Conservation (phyloP, 1,140 invertebrate species). For the Aphaenogaster floridana region DNA sequence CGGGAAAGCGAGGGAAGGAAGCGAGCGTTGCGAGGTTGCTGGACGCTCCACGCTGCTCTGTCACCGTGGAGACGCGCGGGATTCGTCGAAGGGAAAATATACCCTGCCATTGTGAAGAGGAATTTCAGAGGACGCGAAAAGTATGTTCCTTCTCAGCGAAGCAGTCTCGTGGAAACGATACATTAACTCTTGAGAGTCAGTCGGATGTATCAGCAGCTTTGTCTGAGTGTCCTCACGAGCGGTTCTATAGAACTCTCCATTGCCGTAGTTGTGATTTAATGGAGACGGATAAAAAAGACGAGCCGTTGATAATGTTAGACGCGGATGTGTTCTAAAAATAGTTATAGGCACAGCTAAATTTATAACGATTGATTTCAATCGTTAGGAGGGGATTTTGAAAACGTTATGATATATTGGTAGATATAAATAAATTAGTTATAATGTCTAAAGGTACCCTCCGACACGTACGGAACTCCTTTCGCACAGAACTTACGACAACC, state of each 20-base stretch:
- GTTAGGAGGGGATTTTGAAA: background rate
- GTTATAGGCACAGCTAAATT: background rate
- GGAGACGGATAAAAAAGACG: background rate
- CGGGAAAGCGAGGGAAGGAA: background rate
- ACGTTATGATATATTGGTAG: background rate
- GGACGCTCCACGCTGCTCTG: constrained; percentile 36
- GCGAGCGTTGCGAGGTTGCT: constrained; percentile 29
- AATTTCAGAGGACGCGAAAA: constrained; percentile 53
- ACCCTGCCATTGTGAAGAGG: constrained; percentile 38
- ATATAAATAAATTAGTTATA: background rate
- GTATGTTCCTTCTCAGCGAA: constrained; percentile 14
- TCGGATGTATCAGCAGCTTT: constrained; percentile 1
- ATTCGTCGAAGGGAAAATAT: constrained; percentile 66
- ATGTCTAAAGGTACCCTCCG: background rate
- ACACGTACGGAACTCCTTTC: background rate
- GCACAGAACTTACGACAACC: background rate
- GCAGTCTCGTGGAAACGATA: constrained; percentile 30
- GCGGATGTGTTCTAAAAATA: background rate
- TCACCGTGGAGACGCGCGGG: constrained; percentile 42
- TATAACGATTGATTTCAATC: background rate
- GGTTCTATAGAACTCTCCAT: background rate
- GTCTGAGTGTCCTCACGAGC: constrained; percentile 13
- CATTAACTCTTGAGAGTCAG: constrained; percentile 36
- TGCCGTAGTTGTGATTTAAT: background rate
- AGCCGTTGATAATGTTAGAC: background rate